Conservation (phyloP, 1,140 invertebrate species). For the Drosophila biarmipes region DNA sequence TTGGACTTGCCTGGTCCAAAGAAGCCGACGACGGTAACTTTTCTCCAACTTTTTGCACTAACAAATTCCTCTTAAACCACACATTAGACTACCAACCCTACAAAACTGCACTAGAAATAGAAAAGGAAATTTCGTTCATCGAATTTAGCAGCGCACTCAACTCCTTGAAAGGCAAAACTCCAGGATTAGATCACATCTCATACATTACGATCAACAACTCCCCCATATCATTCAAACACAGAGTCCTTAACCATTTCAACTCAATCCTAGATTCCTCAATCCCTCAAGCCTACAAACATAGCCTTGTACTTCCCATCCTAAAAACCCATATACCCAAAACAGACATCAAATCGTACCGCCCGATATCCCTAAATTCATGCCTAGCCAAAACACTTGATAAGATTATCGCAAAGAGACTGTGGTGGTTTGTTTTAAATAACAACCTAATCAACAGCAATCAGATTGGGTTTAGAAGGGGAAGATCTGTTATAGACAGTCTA, state of each 20-base stretch:
- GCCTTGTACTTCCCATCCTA: background rate
- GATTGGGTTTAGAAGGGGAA: background rate
- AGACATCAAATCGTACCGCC: background rate
- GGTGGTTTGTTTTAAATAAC: slow-evolving; percentile 1
- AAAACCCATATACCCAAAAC: background rate
- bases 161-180: slow-evolving; percentile 1
- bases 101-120: background rate
- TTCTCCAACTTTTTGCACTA: background rate
- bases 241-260: background rate
- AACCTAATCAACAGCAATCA: background rate
- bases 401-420: background rate
- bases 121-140: background rate
- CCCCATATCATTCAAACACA: background rate
- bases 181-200: background rate
- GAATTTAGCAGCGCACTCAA: slow-evolving; percentile 1
- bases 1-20: slow-evolving; percentile 1
- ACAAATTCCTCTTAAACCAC: background rate
- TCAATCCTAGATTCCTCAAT: no score
- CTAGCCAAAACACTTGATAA: background rate
- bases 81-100: background rate
- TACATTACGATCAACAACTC: slow-evolving; percentile 1
- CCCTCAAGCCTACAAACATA: background rate
- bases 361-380: background rate
- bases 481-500: background rate
- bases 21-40: background rate